phyloP scores from a whole-genome alignment of 2,888 invertebrate species.

The Chymomyza procnemis region DNA sequence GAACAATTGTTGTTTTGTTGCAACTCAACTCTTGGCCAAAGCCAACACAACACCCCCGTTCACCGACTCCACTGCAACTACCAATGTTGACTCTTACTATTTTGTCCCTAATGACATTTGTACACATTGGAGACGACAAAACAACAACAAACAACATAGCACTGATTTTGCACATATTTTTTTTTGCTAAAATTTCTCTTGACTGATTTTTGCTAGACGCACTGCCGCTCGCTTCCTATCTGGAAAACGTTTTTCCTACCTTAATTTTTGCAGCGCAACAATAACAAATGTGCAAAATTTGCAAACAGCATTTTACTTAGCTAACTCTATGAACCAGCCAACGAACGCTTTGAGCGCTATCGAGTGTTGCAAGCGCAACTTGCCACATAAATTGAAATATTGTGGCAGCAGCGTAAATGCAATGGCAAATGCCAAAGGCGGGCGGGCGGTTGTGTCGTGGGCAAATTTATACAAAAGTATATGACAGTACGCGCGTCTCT shows the following conservation, averaged over 20 bases:
- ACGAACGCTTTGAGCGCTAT: no score
- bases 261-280: constrained; percentile 21
- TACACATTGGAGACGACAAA: constrained; percentile 30
- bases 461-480: constrained; percentile 15
- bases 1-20: neutral
- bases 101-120: constrained; percentile 69
- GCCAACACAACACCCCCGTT: neutral
- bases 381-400: constrained; percentile 32
- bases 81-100: constrained; percentile 14
- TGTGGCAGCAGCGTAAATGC: constrained; percentile 2
- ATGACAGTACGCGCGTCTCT: constrained; percentile 14
- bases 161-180: constrained; percentile 42
- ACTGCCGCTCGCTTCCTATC: neutral
- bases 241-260: constrained; percentile 43
- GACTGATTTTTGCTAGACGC: no score
- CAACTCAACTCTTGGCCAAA: no score
- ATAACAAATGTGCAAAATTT: constrained; percentile 11
- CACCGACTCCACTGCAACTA: neutral
- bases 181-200: neutral
- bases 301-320: neutral
- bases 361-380: constrained; percentile 14
- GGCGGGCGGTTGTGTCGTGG: constrained; percentile 7
- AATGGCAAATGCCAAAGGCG: neutral
- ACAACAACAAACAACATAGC: constrained; percentile 13
- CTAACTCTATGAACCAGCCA: no score